Evolutionary conservation across 30 jellyfish, hydroid and myxozoan species (phyloP).

Genomic region (Nemopilema nomurai): DNA sequence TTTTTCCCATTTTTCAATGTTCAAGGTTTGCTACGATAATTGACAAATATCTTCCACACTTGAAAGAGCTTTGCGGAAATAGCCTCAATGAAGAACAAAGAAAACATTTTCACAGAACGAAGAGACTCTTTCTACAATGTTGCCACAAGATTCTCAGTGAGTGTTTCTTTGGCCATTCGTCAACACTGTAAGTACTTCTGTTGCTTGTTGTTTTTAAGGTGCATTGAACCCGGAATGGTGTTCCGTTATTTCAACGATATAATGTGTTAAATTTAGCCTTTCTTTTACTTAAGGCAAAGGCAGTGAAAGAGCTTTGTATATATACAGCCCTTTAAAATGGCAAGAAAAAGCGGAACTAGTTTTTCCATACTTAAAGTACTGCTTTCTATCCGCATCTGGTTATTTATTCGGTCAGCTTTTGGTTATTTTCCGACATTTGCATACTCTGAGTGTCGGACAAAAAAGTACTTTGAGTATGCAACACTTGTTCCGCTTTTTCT

Average conservation of each 20-base stretch:
- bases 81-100: constrained; percentile 4
- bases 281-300: background rate
- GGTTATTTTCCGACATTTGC: no score
- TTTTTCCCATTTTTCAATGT: background rate
- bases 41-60: constrained; percentile 9
- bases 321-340: no score
- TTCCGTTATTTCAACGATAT: no score
- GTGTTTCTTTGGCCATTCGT: constrained; percentile 4
- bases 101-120: constrained; percentile 4
- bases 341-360: no score
- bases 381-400: no score
- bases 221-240: background rate
- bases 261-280: background rate
- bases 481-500: no score
- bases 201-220: no score
- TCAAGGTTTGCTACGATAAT: background rate
- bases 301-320: background rate
- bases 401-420: no score
- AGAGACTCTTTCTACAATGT: constrained; percentile 12
- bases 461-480: no score
- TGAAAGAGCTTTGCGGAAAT: background rate
- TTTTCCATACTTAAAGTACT: no score
- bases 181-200: background rate
- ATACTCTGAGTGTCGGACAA: no score
- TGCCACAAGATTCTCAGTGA: constrained; percentile 11